Percentiles rank a stretch among this genome's conserved stretches.
Conservation (phyloP, 2,888 invertebrate genomes). For the Epsilonema sp. region DNA sequence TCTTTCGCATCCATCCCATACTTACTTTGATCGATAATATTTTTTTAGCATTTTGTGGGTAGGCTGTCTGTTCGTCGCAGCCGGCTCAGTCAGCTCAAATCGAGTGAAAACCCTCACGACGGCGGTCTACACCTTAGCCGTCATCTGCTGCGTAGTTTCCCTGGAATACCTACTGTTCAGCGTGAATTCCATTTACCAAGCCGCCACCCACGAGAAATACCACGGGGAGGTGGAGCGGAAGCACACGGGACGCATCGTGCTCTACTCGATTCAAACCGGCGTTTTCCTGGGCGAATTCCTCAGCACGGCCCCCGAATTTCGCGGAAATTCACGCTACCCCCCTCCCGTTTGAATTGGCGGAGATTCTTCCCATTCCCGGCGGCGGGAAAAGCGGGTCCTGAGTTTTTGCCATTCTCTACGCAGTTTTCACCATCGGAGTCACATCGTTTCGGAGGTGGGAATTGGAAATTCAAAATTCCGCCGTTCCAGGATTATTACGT, state of each 20-base stretch:
- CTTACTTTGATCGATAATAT: no score
- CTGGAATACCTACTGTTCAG: neutral
- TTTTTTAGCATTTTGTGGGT: no score
- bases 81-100: neutral
- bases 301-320: neutral
- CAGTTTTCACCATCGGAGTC: no score
- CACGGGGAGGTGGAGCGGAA: neutral
- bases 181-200: neutral
- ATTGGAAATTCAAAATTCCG: no score
- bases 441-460: no score
- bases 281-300: constrained; percentile 13
- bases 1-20: no score
- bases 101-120: neutral
- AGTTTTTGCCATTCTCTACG: no score
- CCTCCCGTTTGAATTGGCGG: no score
- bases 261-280: constrained; percentile 18
- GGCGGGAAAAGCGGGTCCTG: no score
- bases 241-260: constrained; percentile 20
- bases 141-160: neutral
- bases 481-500: no score
- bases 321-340: no score
- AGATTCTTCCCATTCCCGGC: no score
- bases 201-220: neutral
- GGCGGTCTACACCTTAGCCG: neutral
- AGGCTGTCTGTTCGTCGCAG: neutral